Percentiles rank a stretch among this genome's conserved stretches.
phyloP scores from a whole-genome alignment of 2,797 vertebrate species.

The Anableps anableps region DNA sequence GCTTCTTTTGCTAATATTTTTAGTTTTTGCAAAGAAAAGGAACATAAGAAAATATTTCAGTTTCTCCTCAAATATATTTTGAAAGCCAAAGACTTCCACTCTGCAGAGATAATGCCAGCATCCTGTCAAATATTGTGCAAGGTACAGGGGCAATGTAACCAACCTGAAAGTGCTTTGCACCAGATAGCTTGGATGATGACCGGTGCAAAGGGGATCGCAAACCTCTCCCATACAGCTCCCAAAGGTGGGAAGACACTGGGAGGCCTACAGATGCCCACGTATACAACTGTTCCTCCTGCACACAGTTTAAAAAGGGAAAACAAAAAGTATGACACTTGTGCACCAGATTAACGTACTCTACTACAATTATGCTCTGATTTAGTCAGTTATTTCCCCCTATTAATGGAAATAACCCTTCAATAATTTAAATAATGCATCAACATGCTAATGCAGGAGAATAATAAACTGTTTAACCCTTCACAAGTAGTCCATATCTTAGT shows the following conservation, averaged over 20 bases:
- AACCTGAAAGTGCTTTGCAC: constrained; percentile 57
- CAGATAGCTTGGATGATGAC: constrained; percentile 39
- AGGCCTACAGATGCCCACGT: constrained; percentile 92
- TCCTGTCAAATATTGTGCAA: constrained; percentile 13
- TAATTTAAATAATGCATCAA: not conserved
- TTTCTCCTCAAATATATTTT: not conserved
- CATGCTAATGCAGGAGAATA: not conserved
- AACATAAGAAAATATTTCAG: not conserved
- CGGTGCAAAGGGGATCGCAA: constrained; percentile 76
- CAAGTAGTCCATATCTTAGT: not conserved
- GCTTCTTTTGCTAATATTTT: not conserved
- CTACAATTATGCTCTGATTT: not conserved
- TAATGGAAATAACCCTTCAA: not conserved
- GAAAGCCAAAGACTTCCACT: not conserved
- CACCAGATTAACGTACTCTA: not conserved
- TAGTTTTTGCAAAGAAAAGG: not conserved
- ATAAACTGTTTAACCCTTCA: not conserved
- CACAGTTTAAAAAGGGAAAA: constrained; percentile 25
- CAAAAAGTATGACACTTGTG: not conserved
- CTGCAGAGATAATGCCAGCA: not conserved
- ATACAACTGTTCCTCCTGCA: constrained; percentile 92
- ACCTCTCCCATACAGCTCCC: constrained; percentile 83
- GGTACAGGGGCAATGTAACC: constrained; percentile 2
- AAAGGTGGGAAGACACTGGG: constrained; percentile 84
- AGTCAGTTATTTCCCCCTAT: not conserved